Base-by-base conservation (phyloP, 2,113 vertebrate species). In the Pelobates fuscus region DNA sequence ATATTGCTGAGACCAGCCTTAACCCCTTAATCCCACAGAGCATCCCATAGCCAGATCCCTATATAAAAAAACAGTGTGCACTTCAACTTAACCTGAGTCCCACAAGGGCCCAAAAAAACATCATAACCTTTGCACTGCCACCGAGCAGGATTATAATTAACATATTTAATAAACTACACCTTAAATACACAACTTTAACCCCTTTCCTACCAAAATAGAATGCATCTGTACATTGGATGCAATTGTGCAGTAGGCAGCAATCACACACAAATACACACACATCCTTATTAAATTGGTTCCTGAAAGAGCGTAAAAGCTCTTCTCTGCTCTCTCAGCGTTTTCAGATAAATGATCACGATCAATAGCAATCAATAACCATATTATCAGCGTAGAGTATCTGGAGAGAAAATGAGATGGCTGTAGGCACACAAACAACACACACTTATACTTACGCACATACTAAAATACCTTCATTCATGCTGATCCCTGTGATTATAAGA, bases 1-100 rank as follows among this genome's bases (percentile, higher is more conserved):
- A 78, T 2, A 60, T 2, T 77, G 73, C 73, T 77, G 73, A 77
- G 73, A 41, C 41, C 73, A 77, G 64, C 65, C 54, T 77, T 77
- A 77, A 77, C 73, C 73, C 73, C 54, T 71, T 17, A 49, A 18
- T n/a, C n/a, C n/a, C n/a, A 41, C 37, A 41, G 7, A 41, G 37
- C 37, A 41, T 41, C 14, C 7, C 37, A 1, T 41, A 49, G 10
- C 44, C 44, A 17, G 12, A 12, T 49, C 44, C 8, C 44, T 12
- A 12, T 12, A 15, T 14, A 4, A 49, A 49, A 49, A 14, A 49
- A 12, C 5, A 49, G 8, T 12, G 15, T 49, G 44, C 12, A 49
- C 32, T 37, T 37, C 15, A 49, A 49, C 44, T 49, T 49, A 4
- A 49, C 15, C 44, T 18, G 1, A 14, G 15, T 18, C 44, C 44